These are phyloP conservation scores for Drosophila prolongata DNA, from an alignment of 2,888 invertebrate species.

Conservation along the genomic window DNA sequence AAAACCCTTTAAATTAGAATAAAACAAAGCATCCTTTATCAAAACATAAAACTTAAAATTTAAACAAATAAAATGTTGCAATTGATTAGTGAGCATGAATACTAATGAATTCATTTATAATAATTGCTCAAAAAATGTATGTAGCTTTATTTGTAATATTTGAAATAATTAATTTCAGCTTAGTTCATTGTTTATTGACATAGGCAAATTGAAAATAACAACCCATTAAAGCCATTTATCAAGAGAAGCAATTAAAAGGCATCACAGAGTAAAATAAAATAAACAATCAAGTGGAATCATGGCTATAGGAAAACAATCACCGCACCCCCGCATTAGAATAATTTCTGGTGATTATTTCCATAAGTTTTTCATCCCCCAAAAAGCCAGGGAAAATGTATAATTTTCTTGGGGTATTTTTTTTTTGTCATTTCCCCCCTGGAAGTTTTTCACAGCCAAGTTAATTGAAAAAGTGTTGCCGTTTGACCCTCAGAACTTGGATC, in stretches of 20 bases:
- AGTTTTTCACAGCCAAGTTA: constrained; percentile 44
- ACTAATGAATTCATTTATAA: too few relatives aligned
- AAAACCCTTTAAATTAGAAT: too few relatives aligned
- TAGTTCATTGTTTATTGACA: too few relatives aligned
- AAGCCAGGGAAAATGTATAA: neutral
- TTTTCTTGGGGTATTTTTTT: constrained; percentile 23
- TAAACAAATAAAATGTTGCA: too few relatives aligned
- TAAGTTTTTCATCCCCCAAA: constrained; percentile 2
- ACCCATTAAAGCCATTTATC: neutral
- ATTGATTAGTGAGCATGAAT: too few relatives aligned
- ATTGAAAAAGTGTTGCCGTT: constrained; percentile 65
- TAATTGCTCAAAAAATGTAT: too few relatives aligned
- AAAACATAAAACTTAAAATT: too few relatives aligned
- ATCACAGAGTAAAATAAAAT: neutral
- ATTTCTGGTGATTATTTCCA: constrained; percentile 28
- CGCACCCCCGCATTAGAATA: constrained; percentile 16
- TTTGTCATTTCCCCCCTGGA: neutral
- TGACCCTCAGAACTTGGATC: constrained; percentile 24
- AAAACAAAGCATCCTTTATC: too few relatives aligned
- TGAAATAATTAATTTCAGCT: too few relatives aligned
- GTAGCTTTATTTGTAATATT: too few relatives aligned
- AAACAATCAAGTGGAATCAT: constrained; percentile 19
- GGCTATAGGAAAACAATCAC: constrained; percentile 5
- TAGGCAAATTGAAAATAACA: neutral
- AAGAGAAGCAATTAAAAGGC: neutral